phyloP scores from a whole-genome alignment of 1,140 invertebrate genomes.

The Diabrotica undecimpunctata region DNA sequence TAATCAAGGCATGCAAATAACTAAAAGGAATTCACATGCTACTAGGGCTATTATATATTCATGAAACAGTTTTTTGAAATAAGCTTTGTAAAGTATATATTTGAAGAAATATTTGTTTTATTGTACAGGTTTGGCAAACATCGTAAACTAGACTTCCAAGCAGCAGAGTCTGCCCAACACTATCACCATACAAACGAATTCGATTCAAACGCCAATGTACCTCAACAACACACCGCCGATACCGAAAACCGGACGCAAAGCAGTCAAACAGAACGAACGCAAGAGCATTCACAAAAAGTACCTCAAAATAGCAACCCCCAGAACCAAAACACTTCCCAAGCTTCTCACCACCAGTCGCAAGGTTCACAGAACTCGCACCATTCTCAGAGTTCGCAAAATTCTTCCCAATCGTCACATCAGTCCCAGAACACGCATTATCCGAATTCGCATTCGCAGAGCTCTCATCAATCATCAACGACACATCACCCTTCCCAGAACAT shows the following conservation, averaged over 20 bases:
- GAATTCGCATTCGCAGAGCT: conserved; percentile 5
- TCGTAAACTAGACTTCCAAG: conserved; percentile 59
- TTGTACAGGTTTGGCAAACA: conserved; percentile 67
- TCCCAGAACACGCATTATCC: neutral
- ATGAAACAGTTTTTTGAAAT: neutral
- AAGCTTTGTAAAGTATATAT: neutral
- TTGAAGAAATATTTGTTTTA: neutral
- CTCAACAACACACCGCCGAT: conserved; percentile 3
- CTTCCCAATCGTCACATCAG: neutral
- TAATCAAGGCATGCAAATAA: too few species aligned
- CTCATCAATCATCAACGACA: neutral
- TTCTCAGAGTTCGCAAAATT: neutral
- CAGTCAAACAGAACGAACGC: conserved; percentile 11
- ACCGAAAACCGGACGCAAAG: conserved; percentile 7
- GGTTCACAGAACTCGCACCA: neutral
- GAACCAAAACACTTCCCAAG: conserved; percentile 6
- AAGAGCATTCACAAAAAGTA: conserved; percentile 9
- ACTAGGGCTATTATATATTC: neutral
- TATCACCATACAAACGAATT: conserved; percentile 41
- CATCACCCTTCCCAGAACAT: conserved; percentile 16
- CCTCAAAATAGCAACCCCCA: neutral
- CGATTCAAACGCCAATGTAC: conserved; percentile 36
- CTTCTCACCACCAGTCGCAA: neutral
- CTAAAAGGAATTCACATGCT: neutral
- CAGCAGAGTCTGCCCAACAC: conserved; percentile 44